These are phyloP conservation scores for Pitangus sulphuratus DNA, from an alignment of 2,797 vertebrate species.

Conservation along the genomic window DNA sequence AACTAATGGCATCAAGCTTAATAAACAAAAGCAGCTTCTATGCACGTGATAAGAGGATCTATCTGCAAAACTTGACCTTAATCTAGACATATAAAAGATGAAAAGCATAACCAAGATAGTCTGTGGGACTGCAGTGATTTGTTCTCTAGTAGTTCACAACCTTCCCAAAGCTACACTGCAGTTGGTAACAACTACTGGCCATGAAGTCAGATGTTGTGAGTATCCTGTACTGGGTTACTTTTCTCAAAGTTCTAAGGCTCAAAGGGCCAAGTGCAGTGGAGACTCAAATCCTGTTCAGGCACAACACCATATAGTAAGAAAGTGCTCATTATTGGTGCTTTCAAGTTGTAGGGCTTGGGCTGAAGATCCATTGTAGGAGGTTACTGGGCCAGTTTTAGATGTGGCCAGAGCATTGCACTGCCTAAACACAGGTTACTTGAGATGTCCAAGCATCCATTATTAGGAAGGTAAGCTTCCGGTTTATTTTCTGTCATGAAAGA, in stretches of 20 bases:
- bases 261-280: not conserved
- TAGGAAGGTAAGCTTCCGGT: not conserved
- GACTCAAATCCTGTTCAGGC: not conserved
- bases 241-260: not conserved
- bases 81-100: not conserved
- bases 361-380: not conserved
- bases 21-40: not conserved
- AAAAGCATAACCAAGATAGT: not conserved
- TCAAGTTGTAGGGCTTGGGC: not conserved
- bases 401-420: not conserved
- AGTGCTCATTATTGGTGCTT: accelerated
- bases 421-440: not conserved
- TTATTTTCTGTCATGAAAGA: not conserved
- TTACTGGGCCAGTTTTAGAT: not conserved
- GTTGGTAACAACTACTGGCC: not conserved
- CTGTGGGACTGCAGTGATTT: not conserved
- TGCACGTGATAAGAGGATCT: not conserved
- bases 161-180: not conserved
- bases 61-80: not conserved
- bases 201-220: not conserved
- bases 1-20: not conserved
- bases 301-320: not conserved
- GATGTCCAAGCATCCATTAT: not conserved
- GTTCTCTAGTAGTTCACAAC: not conserved
- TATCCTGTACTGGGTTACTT: not conserved